Percentiles rank a stretch among this genome's conserved stretches.
These are phyloP conservation scores for Ectropis grisescens DNA, from an alignment of 1,140 invertebrate genomes.

Conservation along the genomic window DNA sequence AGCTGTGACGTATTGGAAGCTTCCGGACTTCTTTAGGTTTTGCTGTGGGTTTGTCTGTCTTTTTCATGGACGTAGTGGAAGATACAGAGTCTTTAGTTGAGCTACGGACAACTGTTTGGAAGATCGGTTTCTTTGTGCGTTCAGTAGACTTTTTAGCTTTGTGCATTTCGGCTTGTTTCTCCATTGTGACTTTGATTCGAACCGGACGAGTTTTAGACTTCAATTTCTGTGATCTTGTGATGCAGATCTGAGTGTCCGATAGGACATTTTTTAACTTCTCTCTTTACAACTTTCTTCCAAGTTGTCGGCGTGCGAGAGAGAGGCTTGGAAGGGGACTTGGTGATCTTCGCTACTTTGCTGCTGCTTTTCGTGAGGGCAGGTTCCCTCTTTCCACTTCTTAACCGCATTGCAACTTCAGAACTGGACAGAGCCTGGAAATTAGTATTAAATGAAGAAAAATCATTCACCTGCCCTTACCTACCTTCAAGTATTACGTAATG, in stretches of 20 bases:
- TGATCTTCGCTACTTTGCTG: conserved; percentile 26
- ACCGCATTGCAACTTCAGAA: conserved; percentile 52
- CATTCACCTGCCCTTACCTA: conserved; percentile 9
- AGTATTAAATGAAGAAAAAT: conserved; percentile 2
- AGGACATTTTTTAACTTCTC: conserved; percentile 45
- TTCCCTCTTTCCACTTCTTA: conserved; percentile 62
- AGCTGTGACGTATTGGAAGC: conserved; percentile 46
- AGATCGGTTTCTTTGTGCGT: conserved; percentile 47
- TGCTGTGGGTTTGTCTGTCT: conserved; percentile 36
- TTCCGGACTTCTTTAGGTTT: conserved; percentile 44
- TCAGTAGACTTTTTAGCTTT: conserved; percentile 42
- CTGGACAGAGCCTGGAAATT: conserved; percentile 39
- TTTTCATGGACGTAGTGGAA: conserved; percentile 30
- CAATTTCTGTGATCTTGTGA: conserved; percentile 43
- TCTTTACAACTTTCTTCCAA: conserved; percentile 36
- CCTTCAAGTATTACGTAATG: no score
- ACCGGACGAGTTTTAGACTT: conserved; percentile 36
- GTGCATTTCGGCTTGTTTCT: conserved; percentile 32
- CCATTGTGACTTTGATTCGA: conserved; percentile 44
- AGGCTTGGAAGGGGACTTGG: conserved; percentile 25
- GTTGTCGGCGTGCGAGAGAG: conserved; percentile 25
- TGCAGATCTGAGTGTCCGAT: conserved; percentile 25
- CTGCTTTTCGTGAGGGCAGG: conserved; percentile 48
- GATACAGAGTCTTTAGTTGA: conserved; percentile 38
- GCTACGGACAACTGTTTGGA: conserved; percentile 56